Base-by-base conservation (phyloP, 2,113 vertebrate species). In the Pica pica region DNA sequence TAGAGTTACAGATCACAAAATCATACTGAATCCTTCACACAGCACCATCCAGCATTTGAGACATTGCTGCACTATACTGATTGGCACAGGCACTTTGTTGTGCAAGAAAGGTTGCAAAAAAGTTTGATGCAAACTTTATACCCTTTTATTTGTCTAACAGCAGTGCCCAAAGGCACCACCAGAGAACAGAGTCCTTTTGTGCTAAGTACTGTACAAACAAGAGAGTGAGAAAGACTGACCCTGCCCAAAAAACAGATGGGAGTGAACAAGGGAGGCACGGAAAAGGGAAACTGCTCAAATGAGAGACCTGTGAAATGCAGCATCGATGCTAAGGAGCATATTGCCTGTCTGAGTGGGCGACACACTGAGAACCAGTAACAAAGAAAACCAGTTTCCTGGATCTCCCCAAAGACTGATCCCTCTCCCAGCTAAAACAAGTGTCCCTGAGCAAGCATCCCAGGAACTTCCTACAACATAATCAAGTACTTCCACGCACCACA, bases 171-270 rank as follows among this genome's bases (percentile, higher is more conserved):
- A 97, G 93, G 90, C 94, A 94, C 71, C 92, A 96, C 49, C 44
- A 50, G 90, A 93, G 93, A 97, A 95, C 94, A 97, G 94, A 96
- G 95, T 78, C 90, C 95, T 93, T 94, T 96, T 97, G 95, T 96
- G 82, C 85, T 55, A 60, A 94, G 94, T 75, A 55, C 92, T 83
- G 93, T 86, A 90, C 85, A 94, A 96, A 95, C 84, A 93, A 35
- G 64, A 88, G 73, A 86, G 73, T 82, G 93, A 94, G 88, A 95
- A 97, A 89, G 91, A 81, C 64, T 75, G 88, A 96, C 93, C 91
- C 90, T 95, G 93, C 94, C 91, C 95, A 93, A 95, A 93, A 96
- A 93, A 59, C 89, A 93, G 71, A 93, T 67, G 73, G 83, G 76
- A 93, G 41, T 33, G 80, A 90, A 90, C 41, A 24, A 83, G 83